Conservation (phyloP, 2,888 invertebrate genomes). For the Drosophila seclusa region DNA sequence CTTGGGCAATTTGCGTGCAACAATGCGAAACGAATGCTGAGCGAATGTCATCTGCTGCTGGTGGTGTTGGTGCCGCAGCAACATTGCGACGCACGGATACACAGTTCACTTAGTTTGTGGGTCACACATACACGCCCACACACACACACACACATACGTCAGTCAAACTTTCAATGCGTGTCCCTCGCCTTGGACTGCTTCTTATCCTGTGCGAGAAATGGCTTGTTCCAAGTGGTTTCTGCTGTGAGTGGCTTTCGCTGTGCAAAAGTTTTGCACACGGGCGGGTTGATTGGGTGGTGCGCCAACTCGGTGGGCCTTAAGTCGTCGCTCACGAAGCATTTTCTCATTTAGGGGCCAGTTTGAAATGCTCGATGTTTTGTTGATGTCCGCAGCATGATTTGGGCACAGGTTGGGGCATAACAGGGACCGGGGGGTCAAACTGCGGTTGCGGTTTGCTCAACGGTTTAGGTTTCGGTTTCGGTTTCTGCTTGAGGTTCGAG, state of each 20-base stretch:
- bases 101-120: conserved; percentile 63
- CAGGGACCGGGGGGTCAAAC: not conserved
- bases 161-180: conserved; percentile 39
- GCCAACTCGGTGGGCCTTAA: conserved; percentile 51
- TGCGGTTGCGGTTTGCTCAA: conserved; percentile 41
- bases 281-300: conserved; percentile 7
- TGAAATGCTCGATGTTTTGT: conserved; percentile 49
- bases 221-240: conserved; percentile 76
- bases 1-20: conserved; percentile 64
- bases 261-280: conserved; percentile 63
- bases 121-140: conserved; percentile 44
- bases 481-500: conserved; percentile 1
- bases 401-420: not conserved
- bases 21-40: conserved; percentile 41
- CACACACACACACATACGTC: not conserved
- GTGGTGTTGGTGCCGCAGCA: not conserved
- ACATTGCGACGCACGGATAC: conserved; percentile 41
- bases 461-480: conserved; percentile 16
- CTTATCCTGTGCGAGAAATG: conserved; percentile 32
- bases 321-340: conserved; percentile 67
- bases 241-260: conserved; percentile 74
- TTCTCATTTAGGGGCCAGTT: conserved; percentile 18
- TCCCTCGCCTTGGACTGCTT: not conserved
- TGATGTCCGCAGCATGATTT: conserved; percentile 44
- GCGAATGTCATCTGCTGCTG: conserved; percentile 8